These are phyloP conservation scores for Lindbergichthys nudifrons DNA, from an alignment of 2,797 vertebrate species.

Conservation along the genomic window DNA sequence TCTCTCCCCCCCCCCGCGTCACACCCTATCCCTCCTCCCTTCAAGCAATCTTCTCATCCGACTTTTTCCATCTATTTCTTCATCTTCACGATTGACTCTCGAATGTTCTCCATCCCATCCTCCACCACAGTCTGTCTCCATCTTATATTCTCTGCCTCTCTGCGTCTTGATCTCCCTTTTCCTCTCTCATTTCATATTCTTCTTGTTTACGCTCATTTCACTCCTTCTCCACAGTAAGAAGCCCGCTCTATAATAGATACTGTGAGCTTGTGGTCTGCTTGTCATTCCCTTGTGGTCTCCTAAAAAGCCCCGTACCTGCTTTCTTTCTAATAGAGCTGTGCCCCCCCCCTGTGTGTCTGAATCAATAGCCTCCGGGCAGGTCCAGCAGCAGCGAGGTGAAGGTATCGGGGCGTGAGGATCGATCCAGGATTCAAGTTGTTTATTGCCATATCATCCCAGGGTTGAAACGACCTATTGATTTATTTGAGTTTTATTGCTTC, in stretches of 20 bases:
- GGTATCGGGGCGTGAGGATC: constrained; percentile 13
- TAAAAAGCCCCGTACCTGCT: constrained; percentile 44
- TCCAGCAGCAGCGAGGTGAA: constrained; percentile 26
- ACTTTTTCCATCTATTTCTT: constrained; percentile 15
- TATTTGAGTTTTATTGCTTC: neutral
- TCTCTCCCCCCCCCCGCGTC: constrained; percentile 5
- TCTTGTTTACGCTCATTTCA: constrained; percentile 1
- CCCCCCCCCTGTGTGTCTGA: constrained; percentile 35
- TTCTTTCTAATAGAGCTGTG: constrained; percentile 48
- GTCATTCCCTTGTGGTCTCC: constrained; percentile 24
- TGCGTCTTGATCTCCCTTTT: neutral
- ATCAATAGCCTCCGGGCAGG: constrained; percentile 52
- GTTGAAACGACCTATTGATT: constrained; percentile 1
- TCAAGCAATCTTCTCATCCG: constrained; percentile 1
- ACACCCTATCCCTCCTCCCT: constrained; percentile 38
- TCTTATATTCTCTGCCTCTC: constrained; percentile 13
- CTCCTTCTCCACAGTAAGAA: constrained; percentile 25
- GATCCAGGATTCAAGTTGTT: constrained; percentile 33
- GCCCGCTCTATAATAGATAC: constrained; percentile 36
- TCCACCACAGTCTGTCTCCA: constrained; percentile 8
- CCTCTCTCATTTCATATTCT: constrained; percentile 21
- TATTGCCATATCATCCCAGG: constrained; percentile 5
- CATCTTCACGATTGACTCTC: constrained; percentile 29
- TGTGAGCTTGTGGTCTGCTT: constrained; percentile 32
- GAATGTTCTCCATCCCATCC: neutral